These are phyloP conservation scores for Scomber scombrus DNA, from an alignment of 2,113 vertebrate species.

Conservation along the genomic window DNA sequence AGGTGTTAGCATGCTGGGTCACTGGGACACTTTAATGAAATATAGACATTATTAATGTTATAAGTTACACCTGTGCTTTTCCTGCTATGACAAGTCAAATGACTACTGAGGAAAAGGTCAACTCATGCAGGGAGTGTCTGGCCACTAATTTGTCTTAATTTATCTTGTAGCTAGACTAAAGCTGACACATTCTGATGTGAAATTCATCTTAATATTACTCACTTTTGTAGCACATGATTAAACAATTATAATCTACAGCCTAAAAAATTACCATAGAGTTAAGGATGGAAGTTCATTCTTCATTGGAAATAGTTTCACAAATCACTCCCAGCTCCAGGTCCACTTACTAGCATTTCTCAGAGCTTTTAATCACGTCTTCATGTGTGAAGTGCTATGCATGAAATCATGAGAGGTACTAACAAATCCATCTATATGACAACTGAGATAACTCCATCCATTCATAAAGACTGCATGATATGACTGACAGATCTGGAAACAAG, in stretches of 20 bases:
- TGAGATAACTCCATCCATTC: too few species aligned
- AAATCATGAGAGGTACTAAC: neutral
- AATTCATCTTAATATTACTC: neutral
- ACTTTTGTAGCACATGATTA: neutral
- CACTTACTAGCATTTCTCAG: too few species aligned
- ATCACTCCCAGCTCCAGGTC: too few species aligned
- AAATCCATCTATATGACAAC: too few species aligned
- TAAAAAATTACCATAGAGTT: neutral
- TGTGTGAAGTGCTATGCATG: neutral
- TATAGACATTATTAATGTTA: slow-evolving; percentile 34
- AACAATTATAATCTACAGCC: neutral
- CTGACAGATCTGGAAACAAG: too few species aligned
- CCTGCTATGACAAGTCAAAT: slow-evolving; percentile 8
- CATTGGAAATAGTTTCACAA: too few species aligned
- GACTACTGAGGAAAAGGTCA: neutral
- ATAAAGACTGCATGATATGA: too few species aligned
- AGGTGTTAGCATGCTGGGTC: neutral
- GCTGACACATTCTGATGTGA: neutral
- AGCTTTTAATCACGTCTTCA: neutral
- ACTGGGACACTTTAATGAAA: slow-evolving; percentile 24
- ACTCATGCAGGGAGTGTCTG: neutral
- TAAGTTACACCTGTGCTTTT: slow-evolving; percentile 19
- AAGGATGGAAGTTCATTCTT: too few species aligned
- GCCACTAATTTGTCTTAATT: neutral
- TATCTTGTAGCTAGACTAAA: neutral